A percentile compares a stretch with the other conserved stretches of the same genome.
Conservation (phyloP, 2,113 vertebrate genomes). For the Rhineura floridana region DNA sequence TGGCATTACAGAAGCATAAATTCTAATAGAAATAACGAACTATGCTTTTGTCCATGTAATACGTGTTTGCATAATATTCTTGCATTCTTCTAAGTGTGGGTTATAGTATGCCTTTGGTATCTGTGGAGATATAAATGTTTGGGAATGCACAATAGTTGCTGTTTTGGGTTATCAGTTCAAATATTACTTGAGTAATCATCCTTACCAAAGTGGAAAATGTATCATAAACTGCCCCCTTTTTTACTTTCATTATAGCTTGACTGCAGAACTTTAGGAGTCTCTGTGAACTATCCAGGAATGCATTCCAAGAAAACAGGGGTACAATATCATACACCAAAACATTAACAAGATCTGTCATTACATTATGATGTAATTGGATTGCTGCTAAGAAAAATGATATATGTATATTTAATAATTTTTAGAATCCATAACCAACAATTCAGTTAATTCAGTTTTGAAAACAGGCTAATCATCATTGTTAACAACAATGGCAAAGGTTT, state of each 20-base stretch:
- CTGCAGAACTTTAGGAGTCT: background rate
- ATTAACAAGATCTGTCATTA: background rate
- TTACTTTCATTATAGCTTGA: background rate
- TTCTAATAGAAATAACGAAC: background rate
- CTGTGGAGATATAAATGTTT: conserved; percentile 5
- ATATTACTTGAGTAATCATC: background rate
- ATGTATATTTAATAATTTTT: background rate
- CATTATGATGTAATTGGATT: background rate
- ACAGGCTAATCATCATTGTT: background rate
- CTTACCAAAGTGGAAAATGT: background rate
- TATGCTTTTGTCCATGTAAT: background rate
- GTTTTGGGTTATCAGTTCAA: background rate
- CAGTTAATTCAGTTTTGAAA: background rate
- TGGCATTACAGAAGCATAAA: background rate
- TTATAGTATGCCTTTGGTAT: background rate
- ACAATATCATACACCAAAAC: background rate
- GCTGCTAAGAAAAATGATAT: background rate
- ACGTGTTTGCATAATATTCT: background rate
- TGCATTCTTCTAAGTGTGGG: background rate
- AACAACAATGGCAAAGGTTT: background rate
- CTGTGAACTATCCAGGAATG: background rate
- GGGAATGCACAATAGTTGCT: background rate
- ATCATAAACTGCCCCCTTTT: background rate
- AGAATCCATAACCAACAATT: background rate
- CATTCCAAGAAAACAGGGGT: background rate